These are phyloP conservation scores for Charaxes varanes DNA, from an alignment of 1,140 invertebrate genomes.

Conservation along the genomic window DNA sequence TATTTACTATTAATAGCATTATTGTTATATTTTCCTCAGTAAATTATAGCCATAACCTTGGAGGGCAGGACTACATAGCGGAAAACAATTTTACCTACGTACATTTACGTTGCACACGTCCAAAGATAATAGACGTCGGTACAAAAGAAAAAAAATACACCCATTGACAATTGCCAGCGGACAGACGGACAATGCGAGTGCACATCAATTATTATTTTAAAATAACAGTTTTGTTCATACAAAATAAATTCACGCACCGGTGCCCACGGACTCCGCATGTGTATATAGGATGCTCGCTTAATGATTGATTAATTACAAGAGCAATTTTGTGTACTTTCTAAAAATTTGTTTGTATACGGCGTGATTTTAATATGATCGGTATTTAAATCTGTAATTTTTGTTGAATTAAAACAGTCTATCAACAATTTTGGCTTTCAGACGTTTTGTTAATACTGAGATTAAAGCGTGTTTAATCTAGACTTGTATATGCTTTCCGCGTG, in stretches of 20 bases:
- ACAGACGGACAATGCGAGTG: conserved; percentile 41
- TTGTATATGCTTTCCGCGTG: too few relatives aligned
- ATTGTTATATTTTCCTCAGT: too few relatives aligned
- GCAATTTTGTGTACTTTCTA: conserved; percentile 33
- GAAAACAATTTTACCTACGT: neutral
- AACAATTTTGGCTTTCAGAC: too few relatives aligned
- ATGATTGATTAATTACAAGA: conserved; percentile 48
- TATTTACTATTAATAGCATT: too few relatives aligned
- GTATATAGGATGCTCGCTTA: conserved; percentile 51
- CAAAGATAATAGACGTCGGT: conserved; percentile 14
- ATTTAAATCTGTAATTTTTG: too few relatives aligned
- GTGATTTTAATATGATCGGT: too few relatives aligned
- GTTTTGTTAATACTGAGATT: too few relatives aligned
- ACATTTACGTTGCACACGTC: conserved; percentile 3
- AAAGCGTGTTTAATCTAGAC: too few relatives aligned
- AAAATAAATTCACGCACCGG: conserved; percentile 63
- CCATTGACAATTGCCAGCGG: conserved; percentile 46
- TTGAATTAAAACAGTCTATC: too few relatives aligned
- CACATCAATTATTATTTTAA: conserved; percentile 69
- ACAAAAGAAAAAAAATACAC: conserved; percentile 54
- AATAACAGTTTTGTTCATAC: conserved; percentile 71
- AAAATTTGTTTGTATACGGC: conserved; percentile 19
- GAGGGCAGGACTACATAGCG: neutral
- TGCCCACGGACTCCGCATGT: conserved; percentile 27
- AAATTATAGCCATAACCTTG: conserved; percentile 1